Percentiles rank a stretch among this genome's conserved stretches.
Evolutionary conservation across 2,113 vertebrate species (phyloP).

Genomic region (Synodontis membranacea): DNA sequence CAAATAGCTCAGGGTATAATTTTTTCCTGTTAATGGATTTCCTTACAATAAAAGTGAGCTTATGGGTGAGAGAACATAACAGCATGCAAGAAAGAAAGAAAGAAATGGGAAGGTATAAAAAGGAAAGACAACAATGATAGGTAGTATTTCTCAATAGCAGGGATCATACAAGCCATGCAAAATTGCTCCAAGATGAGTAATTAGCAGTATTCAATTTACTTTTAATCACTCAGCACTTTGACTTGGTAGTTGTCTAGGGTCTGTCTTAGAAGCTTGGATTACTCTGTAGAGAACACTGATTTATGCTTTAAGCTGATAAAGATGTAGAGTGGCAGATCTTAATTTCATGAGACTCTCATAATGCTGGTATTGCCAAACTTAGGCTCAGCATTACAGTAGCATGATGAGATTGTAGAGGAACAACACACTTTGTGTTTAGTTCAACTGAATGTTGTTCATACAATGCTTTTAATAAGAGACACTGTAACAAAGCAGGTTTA

Average conservation of each 20-base stretch:
- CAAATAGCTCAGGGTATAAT: slow-evolving; percentile 14
- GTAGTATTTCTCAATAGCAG: slow-evolving; percentile 10
- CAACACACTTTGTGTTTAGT: not conserved
- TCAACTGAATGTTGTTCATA: not conserved
- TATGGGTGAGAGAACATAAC: slow-evolving; percentile 23
- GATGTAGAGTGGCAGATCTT: slow-evolving; percentile 1
- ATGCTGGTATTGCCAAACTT: not conserved
- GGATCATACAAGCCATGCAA: slow-evolving; percentile 28
- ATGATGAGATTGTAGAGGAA: not conserved
- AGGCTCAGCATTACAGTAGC: not conserved
- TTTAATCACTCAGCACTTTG: slow-evolving; percentile 8
- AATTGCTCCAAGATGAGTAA: not conserved
- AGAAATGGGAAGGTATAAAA: not conserved
- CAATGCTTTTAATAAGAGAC: not conserved
- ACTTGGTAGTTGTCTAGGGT: not conserved
- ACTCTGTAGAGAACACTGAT: not conserved
- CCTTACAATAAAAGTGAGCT: slow-evolving; percentile 12
- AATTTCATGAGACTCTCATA: not conserved
- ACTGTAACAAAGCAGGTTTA: not conserved
- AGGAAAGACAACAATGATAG: not conserved
- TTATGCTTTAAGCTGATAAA: not conserved
- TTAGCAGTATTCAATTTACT: not conserved
- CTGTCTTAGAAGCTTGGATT: not conserved
- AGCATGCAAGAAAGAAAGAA: not conserved
- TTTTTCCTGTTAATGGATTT: slow-evolving; percentile 34